Conservation (phyloP, 2,888 invertebrate genomes). For the Parnassius smintheus region DNA sequence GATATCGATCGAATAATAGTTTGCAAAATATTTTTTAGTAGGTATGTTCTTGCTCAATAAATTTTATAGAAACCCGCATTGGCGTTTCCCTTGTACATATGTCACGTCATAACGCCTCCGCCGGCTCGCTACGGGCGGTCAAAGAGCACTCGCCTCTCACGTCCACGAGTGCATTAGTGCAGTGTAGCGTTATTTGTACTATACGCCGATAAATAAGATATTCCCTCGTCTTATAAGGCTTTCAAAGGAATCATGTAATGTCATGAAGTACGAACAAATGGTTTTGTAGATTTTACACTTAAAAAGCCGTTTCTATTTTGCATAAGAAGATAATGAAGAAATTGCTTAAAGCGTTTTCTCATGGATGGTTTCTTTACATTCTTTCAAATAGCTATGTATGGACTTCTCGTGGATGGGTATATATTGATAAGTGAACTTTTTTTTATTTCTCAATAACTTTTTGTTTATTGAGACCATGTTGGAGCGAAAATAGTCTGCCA, state of each 20-base stretch:
- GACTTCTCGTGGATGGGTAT: too few species aligned
- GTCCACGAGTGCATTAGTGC: constrained; percentile 23
- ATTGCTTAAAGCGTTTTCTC: too few species aligned
- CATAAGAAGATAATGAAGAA: too few species aligned
- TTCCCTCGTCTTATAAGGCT: constrained; percentile 17
- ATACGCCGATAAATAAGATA: constrained; percentile 23
- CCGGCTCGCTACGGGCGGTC: constrained; percentile 18
- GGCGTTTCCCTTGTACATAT: constrained; percentile 21
- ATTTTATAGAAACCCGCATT: constrained; percentile 7
- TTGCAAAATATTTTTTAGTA: neutral
- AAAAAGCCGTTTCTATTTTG: too few species aligned
- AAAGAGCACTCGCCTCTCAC: constrained; percentile 19
- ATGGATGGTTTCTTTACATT: too few species aligned
- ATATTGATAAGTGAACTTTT: too few species aligned
- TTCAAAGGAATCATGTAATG: constrained; percentile 23
- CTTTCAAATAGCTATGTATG: too few species aligned
- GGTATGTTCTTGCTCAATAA: constrained; percentile 1
- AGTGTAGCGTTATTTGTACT: constrained; percentile 8
- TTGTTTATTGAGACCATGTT: too few species aligned
- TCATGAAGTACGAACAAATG: constrained; percentile 2
- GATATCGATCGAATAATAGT: neutral
- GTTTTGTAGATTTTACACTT: constrained; percentile 12
- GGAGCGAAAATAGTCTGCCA: too few species aligned
- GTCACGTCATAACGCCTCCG: constrained; percentile 23
- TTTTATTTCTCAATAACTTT: too few species aligned